These are phyloP conservation scores for Apogon hyalosoma DNA, from an alignment of 2,797 vertebrate species.

Conservation along the genomic window DNA sequence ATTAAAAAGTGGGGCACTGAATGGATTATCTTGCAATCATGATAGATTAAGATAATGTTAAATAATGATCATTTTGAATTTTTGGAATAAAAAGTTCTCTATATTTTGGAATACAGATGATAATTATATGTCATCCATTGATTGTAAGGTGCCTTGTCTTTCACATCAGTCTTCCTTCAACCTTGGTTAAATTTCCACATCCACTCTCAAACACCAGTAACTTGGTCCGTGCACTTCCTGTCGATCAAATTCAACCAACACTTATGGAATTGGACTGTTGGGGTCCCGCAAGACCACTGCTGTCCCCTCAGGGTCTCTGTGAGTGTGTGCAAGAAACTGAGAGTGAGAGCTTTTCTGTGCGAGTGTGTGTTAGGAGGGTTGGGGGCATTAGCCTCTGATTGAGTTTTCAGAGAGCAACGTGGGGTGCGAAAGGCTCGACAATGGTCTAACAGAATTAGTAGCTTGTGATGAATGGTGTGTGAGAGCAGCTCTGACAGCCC, in stretches of 20 bases:
- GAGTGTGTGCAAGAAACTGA: conserved; percentile 63
- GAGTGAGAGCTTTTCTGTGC: conserved; percentile 53
- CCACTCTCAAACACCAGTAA: conserved; percentile 45
- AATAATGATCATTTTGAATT: conserved; percentile 57
- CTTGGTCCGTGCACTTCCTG: conserved; percentile 48
- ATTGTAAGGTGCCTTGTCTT: conserved; percentile 31
- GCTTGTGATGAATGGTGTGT: conserved; percentile 97
- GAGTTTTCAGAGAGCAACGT: conserved; percentile 95
- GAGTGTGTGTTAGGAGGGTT: conserved; percentile 68
- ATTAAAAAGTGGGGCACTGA: conserved; percentile 9
- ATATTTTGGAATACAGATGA: conserved; percentile 38
- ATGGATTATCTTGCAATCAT: conserved; percentile 59
- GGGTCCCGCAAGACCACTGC: conserved; percentile 65
- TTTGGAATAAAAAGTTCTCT: conserved; percentile 36
- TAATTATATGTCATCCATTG: conserved; percentile 37
- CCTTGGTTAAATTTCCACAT: not conserved
- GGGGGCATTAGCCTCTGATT: conserved; percentile 97
- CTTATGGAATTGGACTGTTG: conserved; percentile 67
- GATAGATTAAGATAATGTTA: conserved; percentile 63
- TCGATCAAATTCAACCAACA: conserved; percentile 68
- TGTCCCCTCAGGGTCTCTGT: conserved; percentile 65
- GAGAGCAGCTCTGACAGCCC: conserved; percentile 95
- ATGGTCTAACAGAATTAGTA: conserved; percentile 99
- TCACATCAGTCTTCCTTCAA: not conserved
- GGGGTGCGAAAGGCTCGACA: conserved; percentile 94